Percentiles rank a stretch among this genome's conserved stretches.
Conservation (phyloP, 2,888 invertebrate genomes). For the Erebia palarica region DNA sequence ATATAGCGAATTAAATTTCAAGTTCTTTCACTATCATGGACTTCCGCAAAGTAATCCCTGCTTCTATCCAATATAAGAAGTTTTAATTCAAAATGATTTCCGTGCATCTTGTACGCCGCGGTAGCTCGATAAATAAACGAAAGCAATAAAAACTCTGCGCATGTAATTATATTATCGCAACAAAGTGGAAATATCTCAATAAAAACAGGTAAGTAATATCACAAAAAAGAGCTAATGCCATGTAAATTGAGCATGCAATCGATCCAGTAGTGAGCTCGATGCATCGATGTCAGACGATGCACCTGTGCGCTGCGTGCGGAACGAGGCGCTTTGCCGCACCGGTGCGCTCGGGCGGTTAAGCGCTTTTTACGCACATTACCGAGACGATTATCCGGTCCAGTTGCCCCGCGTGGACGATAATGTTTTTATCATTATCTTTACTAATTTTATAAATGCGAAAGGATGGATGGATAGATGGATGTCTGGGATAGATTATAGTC, state of each 20-base stretch:
- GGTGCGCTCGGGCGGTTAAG: background rate
- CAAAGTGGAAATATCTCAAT: background rate
- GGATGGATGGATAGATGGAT: too few species aligned
- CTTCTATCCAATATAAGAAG: too few species aligned
- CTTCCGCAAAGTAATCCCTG: too few species aligned
- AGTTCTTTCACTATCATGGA: too few species aligned
- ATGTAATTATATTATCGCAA: background rate
- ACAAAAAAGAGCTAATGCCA: constrained; percentile 1
- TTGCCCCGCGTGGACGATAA: background rate
- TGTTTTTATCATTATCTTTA: background rate
- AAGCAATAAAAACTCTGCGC: background rate
- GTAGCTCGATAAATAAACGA: too few species aligned
- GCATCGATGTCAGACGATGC: background rate
- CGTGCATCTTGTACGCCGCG: background rate
- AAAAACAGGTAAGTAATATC: background rate
- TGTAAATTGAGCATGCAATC: constrained; percentile 13
- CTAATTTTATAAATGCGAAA: too few species aligned
- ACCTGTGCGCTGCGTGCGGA: constrained; percentile 3
- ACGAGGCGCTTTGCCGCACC: background rate
- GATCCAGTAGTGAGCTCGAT: background rate
- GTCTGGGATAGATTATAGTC: too few species aligned
- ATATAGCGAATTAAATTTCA: too few species aligned
- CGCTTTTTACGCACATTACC: constrained; percentile 9
- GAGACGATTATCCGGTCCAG: constrained; percentile 1
- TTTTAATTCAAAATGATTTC: background rate